These are phyloP conservation scores for Nixonia krombeini DNA, from an alignment of 1,140 invertebrate genomes.

Conservation along the genomic window DNA sequence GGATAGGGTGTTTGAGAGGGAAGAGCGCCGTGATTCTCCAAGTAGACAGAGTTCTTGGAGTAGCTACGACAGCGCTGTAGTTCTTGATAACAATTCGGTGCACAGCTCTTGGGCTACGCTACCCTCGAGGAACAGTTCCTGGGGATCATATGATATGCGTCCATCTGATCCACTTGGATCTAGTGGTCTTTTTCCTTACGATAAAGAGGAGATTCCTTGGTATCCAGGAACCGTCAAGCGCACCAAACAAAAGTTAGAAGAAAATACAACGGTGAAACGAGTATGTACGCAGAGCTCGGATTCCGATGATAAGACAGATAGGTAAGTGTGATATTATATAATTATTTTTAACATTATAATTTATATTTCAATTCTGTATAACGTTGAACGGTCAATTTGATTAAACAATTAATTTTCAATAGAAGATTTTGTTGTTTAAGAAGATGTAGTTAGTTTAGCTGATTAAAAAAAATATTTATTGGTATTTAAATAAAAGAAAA, in stretches of 20 bases:
- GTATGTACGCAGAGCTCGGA: conserved; percentile 69
- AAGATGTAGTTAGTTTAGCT: too few species aligned
- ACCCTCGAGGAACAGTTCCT: conserved; percentile 81
- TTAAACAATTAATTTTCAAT: too few species aligned
- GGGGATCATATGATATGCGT: conserved; percentile 81
- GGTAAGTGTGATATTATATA: too few species aligned
- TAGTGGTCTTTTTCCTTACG: conserved; percentile 73
- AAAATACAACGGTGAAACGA: conserved; percentile 72
- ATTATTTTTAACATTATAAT: too few species aligned
- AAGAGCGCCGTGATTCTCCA: conserved; percentile 75
- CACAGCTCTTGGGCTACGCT: conserved; percentile 86
- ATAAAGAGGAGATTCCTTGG: conserved; percentile 77
- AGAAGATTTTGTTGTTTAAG: too few species aligned
- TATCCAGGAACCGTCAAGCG: conserved; percentile 78
- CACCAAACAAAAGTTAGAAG: conserved; percentile 82
- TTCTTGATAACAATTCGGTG: conserved; percentile 77
- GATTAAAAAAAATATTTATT: too few species aligned
- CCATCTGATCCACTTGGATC: conserved; percentile 62
- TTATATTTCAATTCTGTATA: too few species aligned
- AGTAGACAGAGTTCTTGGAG: conserved; percentile 83
- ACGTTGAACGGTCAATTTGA: too few species aligned
- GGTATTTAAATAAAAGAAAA: too few species aligned
- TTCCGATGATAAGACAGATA: conserved; percentile 48
- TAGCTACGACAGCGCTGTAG: conserved; percentile 83
- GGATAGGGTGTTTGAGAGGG: conserved; percentile 81